Conservation (phyloP, 2,113 vertebrate species). For the Hippocampus comes region DNA sequence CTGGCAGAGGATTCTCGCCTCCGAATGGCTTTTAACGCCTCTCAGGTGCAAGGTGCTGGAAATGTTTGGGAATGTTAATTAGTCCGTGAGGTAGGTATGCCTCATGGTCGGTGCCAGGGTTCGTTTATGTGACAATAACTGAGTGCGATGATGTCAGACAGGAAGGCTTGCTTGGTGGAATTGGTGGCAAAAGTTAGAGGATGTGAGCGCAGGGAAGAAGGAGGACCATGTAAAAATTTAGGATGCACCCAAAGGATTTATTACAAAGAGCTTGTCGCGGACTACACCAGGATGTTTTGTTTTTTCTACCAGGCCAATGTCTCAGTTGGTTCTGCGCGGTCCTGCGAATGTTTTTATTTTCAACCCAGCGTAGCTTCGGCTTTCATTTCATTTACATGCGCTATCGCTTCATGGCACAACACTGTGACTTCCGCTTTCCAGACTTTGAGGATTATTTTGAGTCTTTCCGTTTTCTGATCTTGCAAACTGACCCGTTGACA, state of each 20-base stretch:
- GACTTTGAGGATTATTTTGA: neutral
- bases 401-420: neutral
- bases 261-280: no score
- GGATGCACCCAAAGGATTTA: no score
- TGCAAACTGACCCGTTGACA: neutral
- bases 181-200: no score
- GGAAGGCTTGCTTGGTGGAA: no score
- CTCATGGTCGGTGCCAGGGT: neutral
- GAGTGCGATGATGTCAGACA: neutral
- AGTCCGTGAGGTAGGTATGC: neutral
- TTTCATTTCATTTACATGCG: no score
- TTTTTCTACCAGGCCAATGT: no score
- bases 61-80: constrained; percentile 1
- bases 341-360: no score
- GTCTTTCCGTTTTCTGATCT: neutral
- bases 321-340: no score
- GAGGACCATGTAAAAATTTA: no score
- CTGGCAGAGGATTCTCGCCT: constrained; percentile 43
- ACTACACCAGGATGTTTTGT: no score
- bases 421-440: neutral
- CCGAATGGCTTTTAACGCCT: constrained; percentile 52
- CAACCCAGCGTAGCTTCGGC: neutral
- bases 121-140: neutral
- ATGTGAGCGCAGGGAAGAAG: no score
- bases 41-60: constrained; percentile 54